Percentiles rank a stretch among this genome's conserved stretches.
Conservation (phyloP, 2,113 vertebrate genomes). For the Sus scrofa region T2T-Sscrofa CM000813.6:132352001-132352500, state of each 20-base stretch:
- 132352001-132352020: background rate
- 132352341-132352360: background rate
- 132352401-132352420: background rate
- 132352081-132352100: background rate
- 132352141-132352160: conserved; percentile 73
- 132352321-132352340: background rate
- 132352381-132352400: background rate
- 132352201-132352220: conserved; percentile 84
- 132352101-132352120: conserved; percentile 59
- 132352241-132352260: conserved; percentile 57
- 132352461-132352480: conserved; percentile 53
- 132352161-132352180: conserved; percentile 80
- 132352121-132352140: conserved; percentile 68
- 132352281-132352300: background rate
- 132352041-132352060: background rate
- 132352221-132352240: conserved; percentile 81
- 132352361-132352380: conserved; percentile 4
- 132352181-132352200: conserved; percentile 80
- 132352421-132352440: conserved; percentile 35
- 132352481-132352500: background rate
- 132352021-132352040: background rate
- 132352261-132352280: conserved; percentile 60
- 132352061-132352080: conserved; percentile 49
- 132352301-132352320: conserved; percentile 58
- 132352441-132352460: conserved; percentile 45